A percentile compares a stretch with the other conserved stretches of the same genome.
These are phyloP conservation scores for Calcarius lapponicus DNA, from an alignment of 2,797 vertebrate species.

Conservation along the genomic window DNA sequence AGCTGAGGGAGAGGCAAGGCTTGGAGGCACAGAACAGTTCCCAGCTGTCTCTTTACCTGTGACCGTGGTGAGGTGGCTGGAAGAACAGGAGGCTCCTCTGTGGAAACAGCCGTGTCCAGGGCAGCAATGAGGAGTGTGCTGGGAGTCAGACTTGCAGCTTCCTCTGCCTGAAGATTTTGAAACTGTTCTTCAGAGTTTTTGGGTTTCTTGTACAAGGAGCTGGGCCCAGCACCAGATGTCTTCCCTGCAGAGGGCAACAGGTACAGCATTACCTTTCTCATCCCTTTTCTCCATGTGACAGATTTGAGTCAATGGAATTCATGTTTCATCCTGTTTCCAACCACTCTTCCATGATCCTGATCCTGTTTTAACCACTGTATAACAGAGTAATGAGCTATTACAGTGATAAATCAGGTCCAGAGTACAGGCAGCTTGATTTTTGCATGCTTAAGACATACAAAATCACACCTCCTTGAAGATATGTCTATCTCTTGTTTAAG, in stretches of 20 bases:
- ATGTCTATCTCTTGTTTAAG: not conserved
- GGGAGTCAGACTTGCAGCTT: conserved; percentile 67
- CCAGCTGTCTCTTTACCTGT: conserved; percentile 81
- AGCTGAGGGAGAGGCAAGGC: not conserved
- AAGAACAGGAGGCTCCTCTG: conserved; percentile 84
- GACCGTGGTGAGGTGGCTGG: conserved; percentile 83
- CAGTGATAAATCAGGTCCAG: not conserved
- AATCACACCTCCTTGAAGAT: not conserved
- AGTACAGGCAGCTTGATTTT: not conserved
- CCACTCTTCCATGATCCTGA: not conserved
- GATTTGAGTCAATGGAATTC: not conserved
- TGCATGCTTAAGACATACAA: not conserved
- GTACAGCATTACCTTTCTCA: not conserved
- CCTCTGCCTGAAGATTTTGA: conserved; percentile 53
- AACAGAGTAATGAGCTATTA: not conserved
- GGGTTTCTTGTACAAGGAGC: conserved; percentile 81
- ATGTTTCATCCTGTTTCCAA: not conserved
- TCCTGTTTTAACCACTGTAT: not conserved
- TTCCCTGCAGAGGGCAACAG: conserved; percentile 64
- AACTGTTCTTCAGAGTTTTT: conserved; percentile 75
- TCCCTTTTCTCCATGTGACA: not conserved
- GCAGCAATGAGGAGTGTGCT: conserved; percentile 68
- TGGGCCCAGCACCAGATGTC: conserved; percentile 76
- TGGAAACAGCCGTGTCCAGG: conserved; percentile 80
- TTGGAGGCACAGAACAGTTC: not conserved